phyloP scores from a whole-genome alignment of 2,888 invertebrate species.

The Nomada ferruginata region DNA sequence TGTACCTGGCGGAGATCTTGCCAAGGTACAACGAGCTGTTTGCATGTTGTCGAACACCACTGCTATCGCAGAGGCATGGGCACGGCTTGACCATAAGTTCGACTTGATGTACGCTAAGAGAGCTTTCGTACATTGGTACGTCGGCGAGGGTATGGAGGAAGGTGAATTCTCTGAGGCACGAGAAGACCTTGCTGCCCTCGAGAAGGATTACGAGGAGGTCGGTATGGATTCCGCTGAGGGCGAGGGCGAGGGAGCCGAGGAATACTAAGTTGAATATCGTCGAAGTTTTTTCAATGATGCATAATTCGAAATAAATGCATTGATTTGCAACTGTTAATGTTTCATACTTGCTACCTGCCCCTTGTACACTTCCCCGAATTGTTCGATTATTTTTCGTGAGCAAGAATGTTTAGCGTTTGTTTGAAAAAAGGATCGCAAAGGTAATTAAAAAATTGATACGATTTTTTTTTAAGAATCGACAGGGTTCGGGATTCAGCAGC shows the following conservation, averaged over 20 bases:
- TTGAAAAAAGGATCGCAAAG: neutral
- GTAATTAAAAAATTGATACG: no score
- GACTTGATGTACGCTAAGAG: conserved; percentile 98
- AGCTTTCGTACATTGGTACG: conserved; percentile 98
- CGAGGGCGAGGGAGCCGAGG: conserved; percentile 84
- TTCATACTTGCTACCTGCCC: conserved; percentile 31
- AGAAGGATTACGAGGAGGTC: conserved; percentile 91
- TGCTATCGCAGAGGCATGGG: conserved; percentile 98
- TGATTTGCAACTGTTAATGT: conserved; percentile 44
- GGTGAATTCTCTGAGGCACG: conserved; percentile 94
- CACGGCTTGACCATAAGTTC: conserved; percentile 97
- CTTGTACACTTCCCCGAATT: conserved; percentile 15
- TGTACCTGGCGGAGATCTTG: conserved; percentile 96
- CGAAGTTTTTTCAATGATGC: conserved; percentile 34
- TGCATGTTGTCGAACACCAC: conserved; percentile 99
- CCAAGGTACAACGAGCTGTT: conserved; percentile 97
- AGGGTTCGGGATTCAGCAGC: no score
- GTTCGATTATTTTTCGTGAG: neutral
- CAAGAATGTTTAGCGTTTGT: neutral
- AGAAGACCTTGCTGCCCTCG: conserved; percentile 88
- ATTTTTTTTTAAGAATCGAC: no score
- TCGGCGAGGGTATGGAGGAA: conserved; percentile 94
- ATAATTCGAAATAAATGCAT: conserved; percentile 53
- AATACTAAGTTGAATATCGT: conserved; percentile 69
- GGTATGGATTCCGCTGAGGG: conserved; percentile 87